phyloP scores from a whole-genome alignment of 2,797 vertebrate genomes.

The Austrolebias charrua region DNA sequence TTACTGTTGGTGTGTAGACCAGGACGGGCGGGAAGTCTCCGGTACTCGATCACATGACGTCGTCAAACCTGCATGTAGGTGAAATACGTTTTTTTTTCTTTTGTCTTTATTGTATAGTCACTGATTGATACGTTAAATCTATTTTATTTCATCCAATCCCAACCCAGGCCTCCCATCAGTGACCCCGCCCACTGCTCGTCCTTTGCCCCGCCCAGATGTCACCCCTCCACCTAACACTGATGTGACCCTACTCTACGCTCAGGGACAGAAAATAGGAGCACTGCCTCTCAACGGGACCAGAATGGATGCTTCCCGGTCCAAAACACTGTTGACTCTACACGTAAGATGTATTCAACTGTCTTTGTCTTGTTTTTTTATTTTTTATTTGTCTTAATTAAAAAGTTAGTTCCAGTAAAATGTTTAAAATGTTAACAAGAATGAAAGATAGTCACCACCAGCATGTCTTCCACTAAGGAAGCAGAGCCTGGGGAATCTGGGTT shows the following conservation, averaged over 20 bases:
- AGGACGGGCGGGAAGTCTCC: slow-evolving; percentile 86
- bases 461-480: too few relatives aligned
- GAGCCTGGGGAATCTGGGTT: too few relatives aligned
- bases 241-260: slow-evolving; percentile 90
- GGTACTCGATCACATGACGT: slow-evolving; percentile 88
- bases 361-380: not conserved
- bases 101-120: not conserved
- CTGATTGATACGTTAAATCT: not conserved
- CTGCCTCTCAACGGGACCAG: slow-evolving; percentile 89
- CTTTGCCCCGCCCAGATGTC: slow-evolving; percentile 85
- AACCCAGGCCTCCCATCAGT: slow-evolving; percentile 86
- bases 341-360: slow-evolving; percentile 71
- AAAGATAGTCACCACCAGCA: too few relatives aligned
- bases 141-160: not conserved
- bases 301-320: slow-evolving; percentile 82
- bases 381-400: too few relatives aligned
- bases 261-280: slow-evolving; percentile 93
- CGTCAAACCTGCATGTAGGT: slow-evolving; percentile 89
- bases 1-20: slow-evolving; percentile 85
- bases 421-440: too few relatives aligned
- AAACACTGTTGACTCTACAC: slow-evolving; percentile 88
- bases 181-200: slow-evolving; percentile 80
- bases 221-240: slow-evolving; percentile 77
- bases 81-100: too few relatives aligned
- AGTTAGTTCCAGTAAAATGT: too few relatives aligned